Conservation (phyloP, 37 sponge, comb jelly and placozoan genomes). For the Lycopodina hypogea region DNA sequence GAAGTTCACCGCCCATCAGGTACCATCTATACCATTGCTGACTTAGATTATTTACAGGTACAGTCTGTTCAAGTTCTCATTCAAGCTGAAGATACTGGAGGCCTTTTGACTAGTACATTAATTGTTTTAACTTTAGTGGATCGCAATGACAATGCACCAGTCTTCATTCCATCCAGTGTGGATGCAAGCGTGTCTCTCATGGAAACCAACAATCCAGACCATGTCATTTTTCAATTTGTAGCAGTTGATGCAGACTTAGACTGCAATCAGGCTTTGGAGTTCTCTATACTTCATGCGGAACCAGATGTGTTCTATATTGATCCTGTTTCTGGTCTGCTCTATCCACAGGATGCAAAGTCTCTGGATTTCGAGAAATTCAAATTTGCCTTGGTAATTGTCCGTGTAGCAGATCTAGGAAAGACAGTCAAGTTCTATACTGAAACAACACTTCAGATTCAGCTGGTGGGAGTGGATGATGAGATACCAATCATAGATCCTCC, state of each 20-base stretch:
- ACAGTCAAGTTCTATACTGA: conserved; percentile 15
- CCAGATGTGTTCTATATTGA: conserved; percentile 58
- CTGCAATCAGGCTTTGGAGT: conserved; percentile 40
- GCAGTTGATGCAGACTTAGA: conserved; percentile 52
- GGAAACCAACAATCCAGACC: conserved; percentile 8
- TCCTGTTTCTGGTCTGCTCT: conserved; percentile 54
- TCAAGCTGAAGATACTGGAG: conserved; percentile 38
- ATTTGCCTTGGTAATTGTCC: conserved; percentile 36
- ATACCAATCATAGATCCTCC: conserved; percentile 51
- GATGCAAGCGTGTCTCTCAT: conserved; percentile 20
- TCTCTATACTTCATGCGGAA: conserved; percentile 34
- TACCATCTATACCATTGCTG: conserved; percentile 12
- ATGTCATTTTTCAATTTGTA: conserved; percentile 47
- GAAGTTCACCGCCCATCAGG: conserved; percentile 37
- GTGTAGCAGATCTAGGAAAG: conserved; percentile 43
- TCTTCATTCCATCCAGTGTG: conserved; percentile 23
- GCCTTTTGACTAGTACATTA: background rate
- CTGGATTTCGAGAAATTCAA: conserved; percentile 55
- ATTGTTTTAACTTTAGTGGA: conserved; percentile 38
- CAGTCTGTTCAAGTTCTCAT: conserved; percentile 19
- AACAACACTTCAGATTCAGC: conserved; percentile 24
- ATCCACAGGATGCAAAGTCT: conserved; percentile 16
- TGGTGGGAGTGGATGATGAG: conserved; percentile 44
- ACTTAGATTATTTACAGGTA: conserved; percentile 29
- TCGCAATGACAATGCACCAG: conserved; percentile 57